Percentiles rank a stretch among this genome's conserved stretches.
Evolutionary conservation across 2,888 invertebrate genomes (phyloP).

Genomic region (Drosophila diplacantha): DNA sequence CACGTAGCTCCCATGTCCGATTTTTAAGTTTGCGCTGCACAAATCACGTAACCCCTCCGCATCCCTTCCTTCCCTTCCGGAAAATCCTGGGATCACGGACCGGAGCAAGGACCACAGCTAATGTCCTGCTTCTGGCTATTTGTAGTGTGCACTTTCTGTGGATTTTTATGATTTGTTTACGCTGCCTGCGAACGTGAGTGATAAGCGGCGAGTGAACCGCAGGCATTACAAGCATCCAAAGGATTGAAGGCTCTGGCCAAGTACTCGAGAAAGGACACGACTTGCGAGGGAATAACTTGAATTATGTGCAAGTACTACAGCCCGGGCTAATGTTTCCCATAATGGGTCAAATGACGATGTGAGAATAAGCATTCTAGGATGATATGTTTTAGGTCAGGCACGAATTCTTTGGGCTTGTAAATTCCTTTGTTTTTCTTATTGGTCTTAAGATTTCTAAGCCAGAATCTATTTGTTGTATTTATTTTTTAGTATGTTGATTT

Average conservation of each 20-base stretch:
- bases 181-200: slow-evolving; percentile 49
- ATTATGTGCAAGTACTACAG: slow-evolving; percentile 7
- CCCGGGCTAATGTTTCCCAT: background rate
- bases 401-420: background rate
- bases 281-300: slow-evolving; percentile 1
- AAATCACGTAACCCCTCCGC: slow-evolving; percentile 66
- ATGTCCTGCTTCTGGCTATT: slow-evolving; percentile 68
- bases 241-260: slow-evolving; percentile 7
- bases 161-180: slow-evolving; percentile 73
- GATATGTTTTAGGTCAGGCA: background rate
- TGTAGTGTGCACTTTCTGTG: slow-evolving; percentile 69
- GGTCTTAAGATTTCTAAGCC: background rate
- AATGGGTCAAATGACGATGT: background rate
- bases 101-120: slow-evolving; percentile 40
- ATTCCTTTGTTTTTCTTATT: background rate
- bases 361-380: background rate
- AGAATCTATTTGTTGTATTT: background rate
- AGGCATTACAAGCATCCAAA: slow-evolving; percentile 5
- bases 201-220: slow-evolving; percentile 23
- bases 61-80: background rate
- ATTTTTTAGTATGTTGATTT: background rate
- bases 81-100: slow-evolving; percentile 16
- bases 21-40: slow-evolving; percentile 71
- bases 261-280: background rate
- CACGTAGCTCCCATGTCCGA: slow-evolving; percentile 74